Percentiles rank a stretch among this genome's conserved stretches.
These are phyloP conservation scores for Anguilla marmorata DNA, from an alignment of 2,797 vertebrate species.

Conservation along the genomic window DNA sequence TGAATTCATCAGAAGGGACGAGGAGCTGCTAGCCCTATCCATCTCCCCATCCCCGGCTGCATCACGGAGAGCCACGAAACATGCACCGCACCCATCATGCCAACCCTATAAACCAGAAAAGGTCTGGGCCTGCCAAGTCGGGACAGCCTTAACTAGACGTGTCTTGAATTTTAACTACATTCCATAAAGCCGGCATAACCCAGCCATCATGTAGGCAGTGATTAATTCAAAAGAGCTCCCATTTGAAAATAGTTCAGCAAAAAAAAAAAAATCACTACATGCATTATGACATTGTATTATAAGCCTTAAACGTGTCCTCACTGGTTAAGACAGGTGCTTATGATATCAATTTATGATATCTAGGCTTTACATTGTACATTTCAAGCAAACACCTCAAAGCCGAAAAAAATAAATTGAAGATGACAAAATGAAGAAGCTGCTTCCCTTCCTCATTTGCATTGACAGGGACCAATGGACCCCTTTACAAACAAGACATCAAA, in stretches of 20 bases:
- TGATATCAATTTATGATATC: neutral
- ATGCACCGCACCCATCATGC: slow-evolving; percentile 51
- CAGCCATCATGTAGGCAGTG: neutral
- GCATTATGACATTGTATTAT: neutral
- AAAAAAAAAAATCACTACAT: neutral
- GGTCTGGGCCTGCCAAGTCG: neutral
- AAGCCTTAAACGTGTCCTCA: neutral
- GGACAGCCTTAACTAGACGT: neutral
- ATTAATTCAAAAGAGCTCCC: neutral
- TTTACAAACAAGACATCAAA: no score
- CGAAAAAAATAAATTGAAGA: neutral
- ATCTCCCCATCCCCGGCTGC: slow-evolving; percentile 50
- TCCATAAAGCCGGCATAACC: neutral
- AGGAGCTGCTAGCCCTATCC: slow-evolving; percentile 54
- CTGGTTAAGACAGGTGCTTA: neutral
- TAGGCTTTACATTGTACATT: neutral
- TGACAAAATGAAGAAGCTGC: no score
- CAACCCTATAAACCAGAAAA: neutral
- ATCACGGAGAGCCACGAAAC: slow-evolving; percentile 34
- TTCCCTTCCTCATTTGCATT: no score
- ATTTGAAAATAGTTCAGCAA: neutral
- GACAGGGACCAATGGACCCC: no score
- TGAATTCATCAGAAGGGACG: slow-evolving; percentile 64
- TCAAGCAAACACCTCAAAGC: neutral
- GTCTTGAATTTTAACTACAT: neutral